Evolutionary conservation across 1,140 invertebrate species (phyloP).

Genomic region (Mactra quadrangularis): DNA sequence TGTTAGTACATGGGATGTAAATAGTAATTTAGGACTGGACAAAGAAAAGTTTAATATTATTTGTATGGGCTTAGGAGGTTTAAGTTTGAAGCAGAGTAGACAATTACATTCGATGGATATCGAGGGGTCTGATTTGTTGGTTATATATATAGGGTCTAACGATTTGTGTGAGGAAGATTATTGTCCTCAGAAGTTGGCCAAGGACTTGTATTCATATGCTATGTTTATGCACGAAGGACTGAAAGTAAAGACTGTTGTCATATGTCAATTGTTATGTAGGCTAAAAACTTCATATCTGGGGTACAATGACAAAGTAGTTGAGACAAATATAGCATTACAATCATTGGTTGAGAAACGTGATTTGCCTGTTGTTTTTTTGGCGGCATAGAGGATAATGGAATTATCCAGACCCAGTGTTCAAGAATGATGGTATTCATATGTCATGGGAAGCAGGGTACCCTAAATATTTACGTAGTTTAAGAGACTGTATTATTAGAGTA

Average conservation of each 20-base stretch:
- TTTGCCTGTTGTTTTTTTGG: constrained; percentile 3
- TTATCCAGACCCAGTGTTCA: no score
- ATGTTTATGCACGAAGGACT: background rate
- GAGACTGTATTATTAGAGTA: constrained; percentile 2
- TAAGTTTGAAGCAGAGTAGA: background rate
- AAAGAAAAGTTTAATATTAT: no score
- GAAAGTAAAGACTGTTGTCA: background rate
- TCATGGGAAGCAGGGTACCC: constrained; percentile 6
- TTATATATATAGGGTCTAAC: constrained; percentile 16
- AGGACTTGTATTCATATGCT: background rate
- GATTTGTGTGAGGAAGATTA: background rate
- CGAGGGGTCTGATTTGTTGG: background rate
- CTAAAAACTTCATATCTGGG: background rate
- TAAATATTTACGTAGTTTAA: constrained; percentile 8
- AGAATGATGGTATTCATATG: background rate
- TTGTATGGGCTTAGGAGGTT: no score
- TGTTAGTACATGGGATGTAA: background rate
- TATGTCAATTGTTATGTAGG: background rate
- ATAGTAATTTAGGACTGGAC: background rate
- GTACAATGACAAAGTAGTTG: background rate
- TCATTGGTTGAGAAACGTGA: background rate
- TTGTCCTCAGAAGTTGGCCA: background rate
- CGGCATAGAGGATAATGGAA: background rate
- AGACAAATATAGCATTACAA: constrained; percentile 1
- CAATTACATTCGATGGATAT: background rate